Evolutionary conservation across 2,113 vertebrate genomes (phyloP).

Genomic region (Sula dactylatra): DNA sequence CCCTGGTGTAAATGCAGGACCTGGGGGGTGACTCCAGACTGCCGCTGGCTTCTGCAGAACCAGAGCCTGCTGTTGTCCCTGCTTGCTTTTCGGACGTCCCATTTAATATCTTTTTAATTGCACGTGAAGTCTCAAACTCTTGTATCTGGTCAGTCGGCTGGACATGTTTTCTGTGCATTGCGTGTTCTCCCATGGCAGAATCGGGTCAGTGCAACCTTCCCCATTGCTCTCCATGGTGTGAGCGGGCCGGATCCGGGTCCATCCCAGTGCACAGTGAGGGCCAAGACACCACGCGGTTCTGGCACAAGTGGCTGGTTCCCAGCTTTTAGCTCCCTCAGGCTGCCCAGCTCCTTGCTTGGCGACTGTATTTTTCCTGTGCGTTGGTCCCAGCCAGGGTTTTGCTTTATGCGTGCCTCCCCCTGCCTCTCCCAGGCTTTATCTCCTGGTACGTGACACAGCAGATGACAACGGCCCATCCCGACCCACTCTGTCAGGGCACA

Average conservation of each 20-base stretch:
- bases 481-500: slow-evolving; percentile 28
- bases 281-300: neutral
- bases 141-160: neutral
- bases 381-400: neutral
- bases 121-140: accelerated
- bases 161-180: accelerated
- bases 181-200: neutral
- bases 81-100: accelerated
- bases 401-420: neutral
- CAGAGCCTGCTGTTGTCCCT: neutral
- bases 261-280: neutral
- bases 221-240: accelerated
- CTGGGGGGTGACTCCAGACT: neutral
- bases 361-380: accelerated
- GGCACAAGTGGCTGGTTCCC: neutral
- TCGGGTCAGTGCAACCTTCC: neutral
- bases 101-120: neutral
- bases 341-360: neutral
- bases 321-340: neutral
- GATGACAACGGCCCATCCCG: neutral
- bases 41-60: neutral
- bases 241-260: neutral
- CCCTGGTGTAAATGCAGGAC: accelerated
- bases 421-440: neutral
- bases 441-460: neutral